Evolutionary conservation across 2,113 vertebrate genomes (phyloP), one percentile per base, ranked within the genome.

Genomic region (Crotalus tigris): DNA sequence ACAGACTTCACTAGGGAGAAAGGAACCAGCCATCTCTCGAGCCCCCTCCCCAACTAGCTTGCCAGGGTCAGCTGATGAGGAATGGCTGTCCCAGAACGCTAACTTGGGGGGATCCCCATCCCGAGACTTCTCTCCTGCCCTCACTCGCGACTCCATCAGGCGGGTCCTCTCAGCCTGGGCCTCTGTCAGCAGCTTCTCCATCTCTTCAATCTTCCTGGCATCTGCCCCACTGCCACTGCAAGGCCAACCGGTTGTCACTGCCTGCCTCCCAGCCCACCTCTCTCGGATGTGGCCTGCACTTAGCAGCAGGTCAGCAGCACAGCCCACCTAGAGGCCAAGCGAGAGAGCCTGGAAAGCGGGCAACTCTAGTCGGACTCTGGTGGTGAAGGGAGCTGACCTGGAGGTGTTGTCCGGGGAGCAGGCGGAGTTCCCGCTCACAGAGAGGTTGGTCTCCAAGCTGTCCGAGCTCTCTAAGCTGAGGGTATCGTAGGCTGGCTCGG

Each of bases 391-490:
- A 5, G 29, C 64, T 69, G 64, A 99, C 99, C 99, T 99, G 95
- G 98, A 98, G 95, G 97, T 89, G 95, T 96, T 98, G 98, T 99
- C 99, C 0, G 99, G 99, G 0, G 99, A 99, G 96, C 99, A 99
- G 90, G 98, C 98, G 0, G 99, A 99, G 97, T 98, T 98, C 97
- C 98, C 99, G 93, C 99, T 98, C 0, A 98, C 98, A 93, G 99
- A 99, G 97, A 99, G 97, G 96, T 98, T 99, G 97, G 99, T 99
- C 94, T 99, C 99, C 98, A 99, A 89, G 97, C 99, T 99, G 98
- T 99, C 99, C 0, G 99, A 99, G 97, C 99, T 99, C 97, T 99
- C 99, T 97, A 99, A 97, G 95, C 99, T 99, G 94, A 99, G 98
- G 0, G 99, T 99, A 98, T 99, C 99, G 0, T 99, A 99, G 0